phyloP scores from a whole-genome alignment of 1,140 invertebrate species.

The Hypsibius dujardini region DNA sequence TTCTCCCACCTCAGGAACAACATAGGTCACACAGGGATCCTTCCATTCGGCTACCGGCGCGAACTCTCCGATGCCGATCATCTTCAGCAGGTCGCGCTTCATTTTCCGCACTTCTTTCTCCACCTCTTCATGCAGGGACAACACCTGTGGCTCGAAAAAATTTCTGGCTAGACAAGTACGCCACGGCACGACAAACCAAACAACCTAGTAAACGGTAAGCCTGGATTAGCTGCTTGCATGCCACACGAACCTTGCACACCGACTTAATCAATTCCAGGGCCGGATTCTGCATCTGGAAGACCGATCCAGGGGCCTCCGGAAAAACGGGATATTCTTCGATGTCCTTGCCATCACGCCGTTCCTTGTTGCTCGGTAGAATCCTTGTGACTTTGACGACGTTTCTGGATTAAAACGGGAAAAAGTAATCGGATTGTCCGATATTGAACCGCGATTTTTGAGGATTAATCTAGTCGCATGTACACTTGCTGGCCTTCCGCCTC shows the following conservation, averaged over 20 bases:
- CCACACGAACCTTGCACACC: slow-evolving; percentile 48
- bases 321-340: slow-evolving; percentile 28
- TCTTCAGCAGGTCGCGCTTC: slow-evolving; percentile 58
- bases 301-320: slow-evolving; percentile 35
- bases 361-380: slow-evolving; percentile 23
- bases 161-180: too few relatives aligned
- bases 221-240: background rate
- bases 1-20: slow-evolving; percentile 51
- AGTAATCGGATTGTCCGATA: too few relatives aligned
- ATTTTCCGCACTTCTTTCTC: slow-evolving; percentile 47
- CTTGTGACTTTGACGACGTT: background rate
- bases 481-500: too few relatives aligned
- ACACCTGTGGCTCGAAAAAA: slow-evolving; percentile 34
- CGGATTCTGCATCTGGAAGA: slow-evolving; percentile 47
- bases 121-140: slow-evolving; percentile 46
- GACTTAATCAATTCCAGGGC: slow-evolving; percentile 74
- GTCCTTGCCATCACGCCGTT: slow-evolving; percentile 26
- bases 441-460: too few relatives aligned
- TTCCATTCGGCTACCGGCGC: slow-evolving; percentile 59
- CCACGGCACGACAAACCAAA: too few relatives aligned
- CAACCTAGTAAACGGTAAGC: background rate
- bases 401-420: background rate
- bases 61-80: slow-evolving; percentile 73
- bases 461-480: too few relatives aligned
- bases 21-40: slow-evolving; percentile 65